Conservation (phyloP, 2,113 vertebrate genomes). For the Eretmochelys imbricata region DNA sequence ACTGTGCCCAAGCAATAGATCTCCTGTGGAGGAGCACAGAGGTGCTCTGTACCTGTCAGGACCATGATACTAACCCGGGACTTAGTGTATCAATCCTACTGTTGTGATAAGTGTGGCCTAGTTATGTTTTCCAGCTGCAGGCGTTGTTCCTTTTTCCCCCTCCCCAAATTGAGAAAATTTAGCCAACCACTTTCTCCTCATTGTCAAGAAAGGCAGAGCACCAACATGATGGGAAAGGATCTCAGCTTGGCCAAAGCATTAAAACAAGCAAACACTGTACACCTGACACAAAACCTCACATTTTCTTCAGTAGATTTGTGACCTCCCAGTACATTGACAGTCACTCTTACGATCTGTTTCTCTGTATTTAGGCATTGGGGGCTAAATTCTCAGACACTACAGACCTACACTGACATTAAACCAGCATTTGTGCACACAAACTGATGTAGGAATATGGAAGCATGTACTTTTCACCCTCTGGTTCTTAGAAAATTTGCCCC, state of each 20-base stretch:
- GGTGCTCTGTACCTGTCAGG: neutral
- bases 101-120: neutral
- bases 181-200: neutral
- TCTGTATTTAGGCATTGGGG: neutral
- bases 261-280: rapidly evolving
- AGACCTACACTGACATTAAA: neutral
- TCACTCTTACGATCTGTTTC: neutral
- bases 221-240: neutral
- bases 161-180: neutral
- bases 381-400: neutral
- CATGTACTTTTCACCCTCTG: neutral
- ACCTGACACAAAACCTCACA: neutral
- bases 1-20: neutral
- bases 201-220: neutral
- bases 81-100: neutral
- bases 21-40: neutral
- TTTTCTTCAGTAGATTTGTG: neutral
- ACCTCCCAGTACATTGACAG: neutral
- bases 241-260: neutral
- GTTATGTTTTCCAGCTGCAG: neutral
- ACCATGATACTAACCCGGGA: neutral
- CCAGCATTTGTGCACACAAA: neutral
- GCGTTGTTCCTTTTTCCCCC: neutral
- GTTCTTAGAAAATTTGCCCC: neutral
- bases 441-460: neutral